A percentile compares a stretch with the other conserved stretches of the same genome.
Conservation (phyloP, 2,888 invertebrate genomes). For the Caenorhabditis parvicauda region DNA sequence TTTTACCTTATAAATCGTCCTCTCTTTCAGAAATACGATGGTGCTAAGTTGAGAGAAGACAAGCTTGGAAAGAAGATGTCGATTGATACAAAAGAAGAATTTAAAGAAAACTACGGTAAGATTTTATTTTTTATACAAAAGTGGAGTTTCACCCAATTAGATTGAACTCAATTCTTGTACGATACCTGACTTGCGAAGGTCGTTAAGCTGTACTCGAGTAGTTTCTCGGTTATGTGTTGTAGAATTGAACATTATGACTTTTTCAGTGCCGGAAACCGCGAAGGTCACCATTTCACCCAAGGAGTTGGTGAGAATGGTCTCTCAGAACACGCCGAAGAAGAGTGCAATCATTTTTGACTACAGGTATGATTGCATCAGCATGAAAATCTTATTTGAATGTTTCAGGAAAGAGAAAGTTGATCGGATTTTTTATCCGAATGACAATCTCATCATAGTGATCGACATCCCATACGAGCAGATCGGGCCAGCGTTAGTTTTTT, state of each 20-base stretch:
- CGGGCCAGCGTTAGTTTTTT: conserved; percentile 15
- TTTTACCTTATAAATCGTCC: neutral
- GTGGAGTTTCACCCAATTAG: neutral
- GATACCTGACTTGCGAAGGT: no score
- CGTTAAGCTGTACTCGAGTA: no score
- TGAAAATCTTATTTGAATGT: neutral
- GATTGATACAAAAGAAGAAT: neutral
- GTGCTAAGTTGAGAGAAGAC: conserved; percentile 1
- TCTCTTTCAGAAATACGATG: conserved; percentile 20
- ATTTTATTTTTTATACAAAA: neutral
- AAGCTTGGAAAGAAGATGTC: conserved; percentile 5
- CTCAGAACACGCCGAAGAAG: conserved; percentile 16
- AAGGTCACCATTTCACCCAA: conserved; percentile 17
- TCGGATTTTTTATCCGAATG: conserved; percentile 15
- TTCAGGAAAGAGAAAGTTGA: conserved; percentile 17
- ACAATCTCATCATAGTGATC: conserved; percentile 19
- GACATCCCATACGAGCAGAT: conserved; percentile 16
- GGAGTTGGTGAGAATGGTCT: conserved; percentile 23
- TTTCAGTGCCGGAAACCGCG: no score
- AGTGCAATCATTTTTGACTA: conserved; percentile 28
- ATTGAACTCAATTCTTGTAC: no score
- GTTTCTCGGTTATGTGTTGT: no score
- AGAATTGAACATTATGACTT: no score
- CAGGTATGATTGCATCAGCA: neutral
- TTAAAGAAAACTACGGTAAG: neutral